phyloP scores from a whole-genome alignment of 2,888 invertebrate genomes.

The Liopterus haemorrhoidalis region DNA sequence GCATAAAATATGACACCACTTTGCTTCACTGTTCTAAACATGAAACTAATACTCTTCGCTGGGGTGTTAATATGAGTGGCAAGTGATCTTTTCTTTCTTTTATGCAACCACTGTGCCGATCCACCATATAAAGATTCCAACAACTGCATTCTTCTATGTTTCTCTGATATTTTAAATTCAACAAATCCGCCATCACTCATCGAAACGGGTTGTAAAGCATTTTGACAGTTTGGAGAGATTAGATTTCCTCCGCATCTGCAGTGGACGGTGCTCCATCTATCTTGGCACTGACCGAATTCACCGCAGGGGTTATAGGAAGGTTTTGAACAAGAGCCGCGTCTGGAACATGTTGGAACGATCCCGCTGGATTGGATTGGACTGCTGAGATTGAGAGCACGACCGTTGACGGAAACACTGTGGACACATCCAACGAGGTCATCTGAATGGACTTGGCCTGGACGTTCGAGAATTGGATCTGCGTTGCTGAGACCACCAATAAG shows the following conservation, averaged over 20 bases:
- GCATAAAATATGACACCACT: constrained; percentile 81
- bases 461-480: constrained; percentile 80
- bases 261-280: constrained; percentile 73
- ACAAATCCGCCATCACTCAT: constrained; percentile 72
- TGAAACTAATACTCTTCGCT: constrained; percentile 68
- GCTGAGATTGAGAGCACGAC: constrained; percentile 73
- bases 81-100: constrained; percentile 40
- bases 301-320: constrained; percentile 53
- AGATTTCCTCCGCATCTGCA: constrained; percentile 65
- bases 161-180: constrained; percentile 73
- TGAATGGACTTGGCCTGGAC: constrained; percentile 83
- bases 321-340: constrained; percentile 60
- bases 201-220: constrained; percentile 72
- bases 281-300: constrained; percentile 66
- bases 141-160: constrained; percentile 79
- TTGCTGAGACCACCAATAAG: constrained; percentile 78
- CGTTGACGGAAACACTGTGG: constrained; percentile 84
- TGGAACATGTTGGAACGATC: constrained; percentile 69
- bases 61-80: constrained; percentile 40
- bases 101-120: constrained; percentile 59
- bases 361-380: constrained; percentile 67
- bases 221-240: constrained; percentile 72
- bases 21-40: constrained; percentile 72
- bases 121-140: constrained; percentile 73
- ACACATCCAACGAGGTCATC: constrained; percentile 93